Conservation (phyloP, 2,113 vertebrate species). For the Apteryx mantelli region DNA sequence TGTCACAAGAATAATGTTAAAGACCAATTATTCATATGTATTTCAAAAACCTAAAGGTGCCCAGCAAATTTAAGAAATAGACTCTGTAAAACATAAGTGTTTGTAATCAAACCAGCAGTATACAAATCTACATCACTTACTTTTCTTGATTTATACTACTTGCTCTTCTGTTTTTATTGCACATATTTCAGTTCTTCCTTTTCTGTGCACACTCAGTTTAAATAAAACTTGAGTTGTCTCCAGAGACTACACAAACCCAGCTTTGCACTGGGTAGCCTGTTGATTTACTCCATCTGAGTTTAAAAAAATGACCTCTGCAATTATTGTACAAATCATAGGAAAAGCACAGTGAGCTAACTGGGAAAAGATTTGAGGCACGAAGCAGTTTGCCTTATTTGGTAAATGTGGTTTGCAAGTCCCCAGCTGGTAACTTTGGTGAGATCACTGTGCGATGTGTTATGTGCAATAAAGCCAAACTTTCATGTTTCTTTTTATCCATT, state of each 20-base stretch:
- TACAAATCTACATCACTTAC: conserved; percentile 8
- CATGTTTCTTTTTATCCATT: conserved; percentile 61
- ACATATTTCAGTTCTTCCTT: conserved; percentile 52
- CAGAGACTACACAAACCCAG: conserved; percentile 45
- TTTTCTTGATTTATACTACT: conserved; percentile 21
- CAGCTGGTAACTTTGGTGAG: conserved; percentile 82
- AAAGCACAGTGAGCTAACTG: conserved; percentile 80
- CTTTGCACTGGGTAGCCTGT: conserved; percentile 42
- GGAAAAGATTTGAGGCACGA: conserved; percentile 81
- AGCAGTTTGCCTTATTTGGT: conserved; percentile 88
- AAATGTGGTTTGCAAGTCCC: conserved; percentile 77
- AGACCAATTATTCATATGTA: neutral
- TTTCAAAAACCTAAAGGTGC: neutral
- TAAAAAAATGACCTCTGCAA: conserved; percentile 77
- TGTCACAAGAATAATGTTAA: neutral
- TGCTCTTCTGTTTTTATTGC: conserved; percentile 10
- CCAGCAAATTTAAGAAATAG: neutral
- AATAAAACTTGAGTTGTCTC: conserved; percentile 40
- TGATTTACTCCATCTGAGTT: conserved; percentile 78
- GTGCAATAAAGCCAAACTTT: conserved; percentile 71
- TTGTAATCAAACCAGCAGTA: conserved; percentile 19
- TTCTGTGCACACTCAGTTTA: conserved; percentile 56
- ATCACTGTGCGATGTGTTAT: conserved; percentile 78
- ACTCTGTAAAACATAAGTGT: neutral
- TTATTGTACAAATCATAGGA: conserved; percentile 77